These are phyloP conservation scores for Poeciliopsis retropinna DNA, from an alignment of 2,113 vertebrate genomes.

Conservation along the genomic window DNA sequence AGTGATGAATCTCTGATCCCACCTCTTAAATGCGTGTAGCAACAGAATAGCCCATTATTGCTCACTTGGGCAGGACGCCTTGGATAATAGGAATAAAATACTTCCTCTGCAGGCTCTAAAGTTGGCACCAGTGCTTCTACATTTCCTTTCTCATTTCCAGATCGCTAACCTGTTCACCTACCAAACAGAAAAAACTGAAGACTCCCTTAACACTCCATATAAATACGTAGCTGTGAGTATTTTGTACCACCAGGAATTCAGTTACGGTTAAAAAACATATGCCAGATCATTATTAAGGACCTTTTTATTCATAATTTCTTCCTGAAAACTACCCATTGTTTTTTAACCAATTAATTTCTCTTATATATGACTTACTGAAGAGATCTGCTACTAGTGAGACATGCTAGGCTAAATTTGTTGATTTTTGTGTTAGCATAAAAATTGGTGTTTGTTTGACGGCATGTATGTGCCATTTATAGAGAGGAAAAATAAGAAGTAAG, in stretches of 20 bases:
- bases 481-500: no score
- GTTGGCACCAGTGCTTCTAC: conserved; percentile 17
- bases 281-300: neutral
- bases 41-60: conserved; percentile 77
- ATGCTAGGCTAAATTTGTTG: no score
- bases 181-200: neutral
- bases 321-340: neutral
- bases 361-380: no score
- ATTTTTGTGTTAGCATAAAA: no score
- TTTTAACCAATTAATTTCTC: no score
- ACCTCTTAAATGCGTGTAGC: conserved; percentile 74
- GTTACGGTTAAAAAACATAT: neutral
- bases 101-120: conserved; percentile 47
- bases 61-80: conserved; percentile 64
- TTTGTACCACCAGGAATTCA: neutral
- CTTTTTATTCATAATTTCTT: neutral
- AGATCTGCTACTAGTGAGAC: no score
- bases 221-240: neutral
- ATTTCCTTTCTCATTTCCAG: conserved; percentile 16
- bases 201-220: neutral
- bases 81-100: conserved; percentile 75
- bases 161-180: neutral
- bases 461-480: no score
- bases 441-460: no score
- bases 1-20: conserved; percentile 79